Conservation (phyloP, 2,797 vertebrate species). For the Psittacula derbiana region DNA sequence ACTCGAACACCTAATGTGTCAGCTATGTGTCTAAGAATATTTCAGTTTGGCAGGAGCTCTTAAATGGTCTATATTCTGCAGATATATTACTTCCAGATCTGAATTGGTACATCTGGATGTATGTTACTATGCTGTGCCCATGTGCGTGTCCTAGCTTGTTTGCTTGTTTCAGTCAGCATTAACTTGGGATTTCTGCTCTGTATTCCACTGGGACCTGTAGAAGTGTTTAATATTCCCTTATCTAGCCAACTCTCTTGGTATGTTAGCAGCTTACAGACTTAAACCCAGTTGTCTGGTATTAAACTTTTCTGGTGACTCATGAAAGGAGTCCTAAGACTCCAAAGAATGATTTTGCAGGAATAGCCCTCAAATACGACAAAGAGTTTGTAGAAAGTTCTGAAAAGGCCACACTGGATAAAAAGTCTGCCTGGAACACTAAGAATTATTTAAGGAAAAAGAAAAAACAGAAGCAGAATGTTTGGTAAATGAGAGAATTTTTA, state of each 20-base stretch:
- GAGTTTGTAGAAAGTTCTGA: background rate
- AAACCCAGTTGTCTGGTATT: background rate
- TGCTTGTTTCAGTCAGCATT: background rate
- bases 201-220: background rate
- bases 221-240: background rate
- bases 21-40: background rate
- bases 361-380: background rate
- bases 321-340: background rate
- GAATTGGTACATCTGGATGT: background rate
- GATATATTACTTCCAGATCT: background rate
- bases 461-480: background rate
- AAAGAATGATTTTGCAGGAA: background rate
- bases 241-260: background rate
- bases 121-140: background rate
- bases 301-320: background rate
- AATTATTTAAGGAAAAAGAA: background rate
- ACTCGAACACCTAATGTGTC: background rate
- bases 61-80: background rate
- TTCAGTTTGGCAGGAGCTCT: background rate
- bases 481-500: slow-evolving; percentile 1
- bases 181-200: background rate
- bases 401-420: background rate
- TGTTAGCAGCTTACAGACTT: background rate
- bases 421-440: background rate
- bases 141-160: background rate